Evolutionary conservation across 92 coral and sea anemone species (phyloP), one percentile per base, ranked within the genome.

Genomic region (Epizoanthus stellaris): DNA sequence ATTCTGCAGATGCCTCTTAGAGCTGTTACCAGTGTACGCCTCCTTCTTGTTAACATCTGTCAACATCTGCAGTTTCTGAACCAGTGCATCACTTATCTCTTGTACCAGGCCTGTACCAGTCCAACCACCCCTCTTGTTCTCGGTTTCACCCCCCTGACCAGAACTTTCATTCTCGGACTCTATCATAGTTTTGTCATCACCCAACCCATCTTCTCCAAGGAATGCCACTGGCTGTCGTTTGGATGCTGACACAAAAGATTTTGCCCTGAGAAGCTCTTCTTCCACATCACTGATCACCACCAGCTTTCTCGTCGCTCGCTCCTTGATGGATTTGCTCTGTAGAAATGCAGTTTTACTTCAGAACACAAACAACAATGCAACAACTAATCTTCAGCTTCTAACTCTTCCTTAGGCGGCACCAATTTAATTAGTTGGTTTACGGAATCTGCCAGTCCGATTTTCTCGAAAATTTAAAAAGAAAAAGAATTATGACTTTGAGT

Each of bases 231-330:
- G 83, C 83, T 89, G 89, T 59, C 81, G 86, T 47, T 88, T 90
- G 34, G 85, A 86, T 17, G 95, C 95, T 5, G 98, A 94, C 42
- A 94, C 89, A 67, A 94, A 80, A 67, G 92, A 92, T 76, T 92
- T 94, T 34, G 95, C 90, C 47, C 98, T 89, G 10, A 94, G 84
- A 58, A 91, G 79, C 57, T 92, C 98, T 40, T 94, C 98, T 66
- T 94, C 94, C 56, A 89, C 88, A 47, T 90, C 82, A 45, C 95
- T 89, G 38, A 89, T 85, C 60, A 89, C 85, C 1, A 80, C 62
- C 67, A 77, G 82, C 54, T 84, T 92, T 58, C 85, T 82, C 13
- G 79, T 67, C 3, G 92, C 85, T 25, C 88, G 83, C 8, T 92
- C 95, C 60, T 90, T 87, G 10, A 92, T 90, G 25, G 72, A 63